Conservation (phyloP, 2,888 invertebrate genomes). For the Ernsta delagoae region DNA sequence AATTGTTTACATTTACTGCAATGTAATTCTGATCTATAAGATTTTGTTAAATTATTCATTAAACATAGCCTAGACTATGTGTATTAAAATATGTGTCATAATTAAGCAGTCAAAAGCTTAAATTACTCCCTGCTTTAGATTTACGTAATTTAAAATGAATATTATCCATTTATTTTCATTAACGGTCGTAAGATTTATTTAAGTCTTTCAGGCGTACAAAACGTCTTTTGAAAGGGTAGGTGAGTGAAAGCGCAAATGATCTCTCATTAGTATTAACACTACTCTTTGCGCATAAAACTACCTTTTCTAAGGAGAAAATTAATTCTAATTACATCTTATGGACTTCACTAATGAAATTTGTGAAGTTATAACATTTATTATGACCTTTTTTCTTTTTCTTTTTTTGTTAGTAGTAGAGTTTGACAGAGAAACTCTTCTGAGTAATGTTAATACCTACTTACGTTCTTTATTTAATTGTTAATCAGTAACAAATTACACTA, state of each 20-base stretch:
- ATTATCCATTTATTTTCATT: slow-evolving; percentile 34
- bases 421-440: too few species aligned
- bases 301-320: slow-evolving; percentile 29
- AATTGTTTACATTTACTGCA: too few species aligned
- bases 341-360: slow-evolving; percentile 31
- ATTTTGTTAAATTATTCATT: too few species aligned
- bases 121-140: slow-evolving; percentile 10
- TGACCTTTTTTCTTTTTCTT: background rate
- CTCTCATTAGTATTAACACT: slow-evolving; percentile 37
- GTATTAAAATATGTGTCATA: background rate
- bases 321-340: slow-evolving; percentile 34
- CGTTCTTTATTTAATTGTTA: too few species aligned
- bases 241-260: slow-evolving; percentile 36
- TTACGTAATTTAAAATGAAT: slow-evolving; percentile 29
- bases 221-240: slow-evolving; percentile 29
- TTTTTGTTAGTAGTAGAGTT: too few species aligned
- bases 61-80: too few species aligned
- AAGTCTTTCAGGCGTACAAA: slow-evolving; percentile 31
- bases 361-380: slow-evolving; percentile 26
- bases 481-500: too few species aligned
- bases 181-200: slow-evolving; percentile 28
- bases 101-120: background rate
- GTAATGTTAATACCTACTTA: too few species aligned
- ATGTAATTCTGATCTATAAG: too few species aligned
- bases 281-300: slow-evolving; percentile 32